Evolutionary conservation across 2,113 vertebrate species (phyloP), one percentile per base, ranked within the genome.

Genomic region (Oenanthe melanoleuca): DNA sequence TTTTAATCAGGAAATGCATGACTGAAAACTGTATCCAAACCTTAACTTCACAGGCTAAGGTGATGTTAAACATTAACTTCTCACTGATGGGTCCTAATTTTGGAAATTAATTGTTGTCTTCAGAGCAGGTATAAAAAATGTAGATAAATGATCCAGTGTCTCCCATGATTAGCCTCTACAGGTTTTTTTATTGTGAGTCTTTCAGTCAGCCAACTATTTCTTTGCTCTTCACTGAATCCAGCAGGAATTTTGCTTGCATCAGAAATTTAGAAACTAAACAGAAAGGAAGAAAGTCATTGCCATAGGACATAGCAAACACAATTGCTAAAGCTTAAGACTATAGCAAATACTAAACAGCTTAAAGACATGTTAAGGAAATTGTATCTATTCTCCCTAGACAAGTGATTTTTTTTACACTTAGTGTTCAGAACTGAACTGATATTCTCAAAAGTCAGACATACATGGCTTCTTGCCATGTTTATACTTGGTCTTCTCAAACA

Each of bases 391-490:
- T 86, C 13, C 60, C 52, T 53, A 37, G 31, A 33, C 8, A 78
- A 71, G 13, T 34, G 20, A 23, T 4, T 4, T 56, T 65, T 87
- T 56, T 50, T 47, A 56, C 14, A 53, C 25, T 67, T 31, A 42
- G 17, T 26, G 13, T 34, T 55, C 38, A 66, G 42, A 94, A 85
- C 5, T 15, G 57, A 85, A 59, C 25, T 44, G 80, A 71, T 47
- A 73, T 63, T 22, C 34, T 75, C n/a, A 64, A 23, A 53, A 82
- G 11, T 84, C 79, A 82, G 29, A 24, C 15, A 24, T 28, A 55
- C 0, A 0, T n/a, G 26, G 50, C 57, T 81, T 16, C 29, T 57
- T 0, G 0, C n/a, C 23, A 11, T 69, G 12, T 49, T 63, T 59
- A n/a, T 50, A n/a, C 25, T 49, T 47, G 26, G 5, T 57, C 60